Evolutionary conservation across 2,797 vertebrate genomes (phyloP).

Genomic region (Tympanoctomys barrerae): DNA sequence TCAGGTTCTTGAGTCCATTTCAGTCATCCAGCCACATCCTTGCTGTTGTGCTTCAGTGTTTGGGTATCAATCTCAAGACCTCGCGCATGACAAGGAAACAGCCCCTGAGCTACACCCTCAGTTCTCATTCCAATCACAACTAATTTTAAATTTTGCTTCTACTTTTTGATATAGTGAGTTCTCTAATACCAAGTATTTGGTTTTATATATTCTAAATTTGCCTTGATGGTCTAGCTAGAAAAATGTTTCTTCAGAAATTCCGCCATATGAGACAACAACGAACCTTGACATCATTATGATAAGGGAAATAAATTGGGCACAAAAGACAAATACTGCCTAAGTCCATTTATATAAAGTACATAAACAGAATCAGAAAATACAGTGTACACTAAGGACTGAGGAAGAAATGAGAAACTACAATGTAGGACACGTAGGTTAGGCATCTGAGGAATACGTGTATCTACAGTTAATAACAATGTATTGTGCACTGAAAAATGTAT

Average conservation of each 20-base stretch:
- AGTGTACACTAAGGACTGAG: not conserved
- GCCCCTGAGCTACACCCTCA: not conserved
- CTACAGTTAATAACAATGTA: not conserved
- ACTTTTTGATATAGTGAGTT: conserved; percentile 6
- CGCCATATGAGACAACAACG: not conserved
- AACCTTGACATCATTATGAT: not conserved
- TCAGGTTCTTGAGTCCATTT: not conserved
- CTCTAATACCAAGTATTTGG: not conserved
- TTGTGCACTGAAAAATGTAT: not conserved
- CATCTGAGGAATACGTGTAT: not conserved
- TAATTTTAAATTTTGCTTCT: conserved; percentile 24
- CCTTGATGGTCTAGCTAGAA: conserved; percentile 18
- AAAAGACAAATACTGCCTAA: not conserved
- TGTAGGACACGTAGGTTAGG: not conserved
- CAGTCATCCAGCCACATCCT: not conserved
- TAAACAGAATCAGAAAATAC: not conserved
- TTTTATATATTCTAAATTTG: conserved; percentile 39
- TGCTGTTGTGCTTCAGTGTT: not conserved
- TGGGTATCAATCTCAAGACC: not conserved
- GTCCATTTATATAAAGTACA: not conserved
- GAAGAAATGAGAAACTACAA: not conserved
- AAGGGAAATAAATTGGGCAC: conserved; percentile 35
- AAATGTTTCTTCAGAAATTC: conserved; percentile 42
- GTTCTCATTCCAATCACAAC: not conserved
- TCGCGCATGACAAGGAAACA: not conserved